Evolutionary conservation across 1,140 invertebrate species (phyloP), one percentile per base, ranked within the genome.

Genomic region (Leptinotarsa lineolata): DNA sequence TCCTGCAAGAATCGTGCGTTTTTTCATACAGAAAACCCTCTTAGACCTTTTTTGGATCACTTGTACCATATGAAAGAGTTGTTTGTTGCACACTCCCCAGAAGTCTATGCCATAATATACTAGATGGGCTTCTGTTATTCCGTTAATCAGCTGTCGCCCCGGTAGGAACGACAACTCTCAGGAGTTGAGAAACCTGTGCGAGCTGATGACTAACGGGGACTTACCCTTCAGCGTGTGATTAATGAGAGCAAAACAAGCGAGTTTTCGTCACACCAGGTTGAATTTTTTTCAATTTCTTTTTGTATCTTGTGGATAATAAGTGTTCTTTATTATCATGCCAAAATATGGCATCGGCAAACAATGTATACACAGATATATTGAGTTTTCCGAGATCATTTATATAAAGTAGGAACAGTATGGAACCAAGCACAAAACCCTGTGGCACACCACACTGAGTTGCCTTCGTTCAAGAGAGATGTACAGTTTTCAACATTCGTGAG

Each of bases 41-140:
- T 8, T 18, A 8, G n/a, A 4, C 5, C 21, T 21, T 61, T 61
- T 61, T 61, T 61, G 59, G 5, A 61, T n/a, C 4, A 61, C 59
- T 61, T 61, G 21, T n/a, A 61, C 16, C 59, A 61, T 18, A 18
- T 61, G 59, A 8, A 46, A 46, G n/a, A 46, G 45, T 46, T 46
- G 45, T 46, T 46, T 46, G 45, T n/a, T 8, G 59, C 59, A 61
- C 59, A 61, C 59, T 61, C 59, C 59, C 59, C 59, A 61, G 59
- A 61, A 61, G 4, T 6, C 59, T n/a, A 61, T 61, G 21, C 59
- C 59, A 61, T 61, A 61, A n/a, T n/a, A n/a, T n/a, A 61, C 16
- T n/a, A 21, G 59, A n/a, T 61, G 59, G 59, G 59, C 5, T 61
- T 61, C 59, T 8, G n/a, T 61, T 8, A 61, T 5, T 8, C 6